These are phyloP conservation scores for Lynx canadensis DNA, from an alignment of 2,113 vertebrate species.

Conservation along the genomic window DNA sequence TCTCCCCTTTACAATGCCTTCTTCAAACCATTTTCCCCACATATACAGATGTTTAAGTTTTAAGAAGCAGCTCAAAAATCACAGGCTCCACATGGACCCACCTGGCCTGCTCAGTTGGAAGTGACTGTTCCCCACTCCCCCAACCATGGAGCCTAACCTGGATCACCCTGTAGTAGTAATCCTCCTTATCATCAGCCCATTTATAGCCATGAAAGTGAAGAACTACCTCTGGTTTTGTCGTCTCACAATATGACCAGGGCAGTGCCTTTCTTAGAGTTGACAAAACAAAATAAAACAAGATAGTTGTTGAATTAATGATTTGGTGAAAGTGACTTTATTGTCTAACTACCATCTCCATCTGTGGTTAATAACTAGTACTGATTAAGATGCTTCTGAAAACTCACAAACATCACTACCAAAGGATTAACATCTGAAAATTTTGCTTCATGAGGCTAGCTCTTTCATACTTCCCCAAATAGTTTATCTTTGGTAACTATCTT, in stretches of 20 bases:
- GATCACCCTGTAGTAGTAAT: rapidly evolving
- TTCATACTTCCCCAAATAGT: not conserved
- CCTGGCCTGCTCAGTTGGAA: not conserved
- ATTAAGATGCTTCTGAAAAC: conserved; percentile 47
- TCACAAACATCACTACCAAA: not conserved
- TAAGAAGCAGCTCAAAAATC: not conserved
- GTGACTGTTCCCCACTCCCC: not conserved
- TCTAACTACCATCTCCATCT: conserved; percentile 46
- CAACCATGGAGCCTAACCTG: not conserved
- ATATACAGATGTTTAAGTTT: not conserved
- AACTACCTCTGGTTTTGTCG: not conserved
- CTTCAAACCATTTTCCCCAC: not conserved
- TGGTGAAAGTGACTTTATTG: conserved; percentile 19
- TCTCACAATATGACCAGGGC: not conserved
- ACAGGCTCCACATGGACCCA: no score
- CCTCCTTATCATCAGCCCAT: not conserved
- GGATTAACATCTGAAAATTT: conserved; percentile 53
- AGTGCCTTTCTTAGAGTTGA: not conserved
- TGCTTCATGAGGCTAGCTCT: conserved; percentile 21
- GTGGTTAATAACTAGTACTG: conserved; percentile 54
- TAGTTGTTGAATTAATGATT: conserved; percentile 4
- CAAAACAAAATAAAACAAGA: not conserved
- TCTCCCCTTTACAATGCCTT: not conserved
- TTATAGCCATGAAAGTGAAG: not conserved
- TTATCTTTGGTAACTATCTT: conserved; percentile 5